Conservation (phyloP, 2,888 invertebrate species). For the Seira musarum region DNA sequence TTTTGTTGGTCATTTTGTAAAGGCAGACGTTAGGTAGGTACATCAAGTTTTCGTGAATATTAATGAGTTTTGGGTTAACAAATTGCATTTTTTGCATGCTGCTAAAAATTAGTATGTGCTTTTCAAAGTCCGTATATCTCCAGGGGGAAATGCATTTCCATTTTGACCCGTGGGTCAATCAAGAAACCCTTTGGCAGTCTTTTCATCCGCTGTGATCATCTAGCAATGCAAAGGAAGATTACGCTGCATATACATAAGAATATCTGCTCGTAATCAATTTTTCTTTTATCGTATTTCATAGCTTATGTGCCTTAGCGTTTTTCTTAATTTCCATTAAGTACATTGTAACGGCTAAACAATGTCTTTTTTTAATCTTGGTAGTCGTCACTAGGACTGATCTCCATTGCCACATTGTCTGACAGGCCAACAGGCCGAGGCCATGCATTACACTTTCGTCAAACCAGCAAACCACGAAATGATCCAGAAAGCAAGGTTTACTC, state of each 20-base stretch:
- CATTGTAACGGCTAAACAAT: not conserved
- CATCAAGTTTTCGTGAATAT: not conserved
- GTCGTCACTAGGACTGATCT: not conserved
- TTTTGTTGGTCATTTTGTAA: not conserved
- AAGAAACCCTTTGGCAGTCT: slow-evolving; percentile 1
- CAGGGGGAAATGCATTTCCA: not conserved
- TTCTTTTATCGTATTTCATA: not conserved
- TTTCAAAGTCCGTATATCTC: too few species aligned
- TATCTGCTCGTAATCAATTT: not conserved
- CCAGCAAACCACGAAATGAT: slow-evolving; percentile 10
- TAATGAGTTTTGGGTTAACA: slow-evolving; percentile 1
- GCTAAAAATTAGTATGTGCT: not conserved
- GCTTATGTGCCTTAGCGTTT: not conserved
- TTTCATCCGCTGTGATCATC: not conserved
- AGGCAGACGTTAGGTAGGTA: too few species aligned
- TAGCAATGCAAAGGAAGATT: not conserved
- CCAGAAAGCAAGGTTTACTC: slow-evolving; percentile 17
- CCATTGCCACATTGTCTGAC: not conserved
- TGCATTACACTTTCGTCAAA: not conserved
- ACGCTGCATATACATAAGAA: not conserved
- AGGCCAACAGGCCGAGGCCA: not conserved
- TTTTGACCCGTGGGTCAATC: slow-evolving; percentile 1
- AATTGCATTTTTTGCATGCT: slow-evolving; percentile 6
- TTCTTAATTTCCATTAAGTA: too few species aligned
- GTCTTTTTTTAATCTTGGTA: not conserved